Evolutionary conservation across 1,140 invertebrate species (phyloP).

Genomic region (Sarcophaga bullata): DNA sequence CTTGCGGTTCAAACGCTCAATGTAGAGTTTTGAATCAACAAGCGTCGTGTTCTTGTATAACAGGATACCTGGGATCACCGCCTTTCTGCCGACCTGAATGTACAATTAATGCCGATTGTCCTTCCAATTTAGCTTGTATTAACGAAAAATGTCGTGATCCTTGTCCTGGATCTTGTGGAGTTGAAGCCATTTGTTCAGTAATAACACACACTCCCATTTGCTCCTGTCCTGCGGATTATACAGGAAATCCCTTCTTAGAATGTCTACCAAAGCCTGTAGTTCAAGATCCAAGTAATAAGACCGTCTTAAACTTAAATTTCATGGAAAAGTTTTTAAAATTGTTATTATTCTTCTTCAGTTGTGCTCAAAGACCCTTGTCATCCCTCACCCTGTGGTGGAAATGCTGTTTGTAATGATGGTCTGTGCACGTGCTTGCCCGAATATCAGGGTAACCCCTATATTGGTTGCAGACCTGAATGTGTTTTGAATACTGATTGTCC

Average conservation of each 20-base stretch:
- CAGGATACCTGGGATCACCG: constrained; percentile 77
- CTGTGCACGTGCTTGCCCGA: constrained; percentile 70
- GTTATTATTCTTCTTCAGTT: constrained; percentile 49
- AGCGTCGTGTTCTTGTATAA: constrained; percentile 80
- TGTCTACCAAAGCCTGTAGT: constrained; percentile 67
- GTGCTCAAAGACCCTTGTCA: constrained; percentile 67
- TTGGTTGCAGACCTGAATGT: constrained; percentile 83
- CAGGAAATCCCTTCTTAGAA: constrained; percentile 82
- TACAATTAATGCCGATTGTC: constrained; percentile 80
- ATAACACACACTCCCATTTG: constrained; percentile 87
- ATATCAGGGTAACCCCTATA: constrained; percentile 80
- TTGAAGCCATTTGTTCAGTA: constrained; percentile 83
- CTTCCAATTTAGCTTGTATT: constrained; percentile 74
- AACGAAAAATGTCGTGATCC: constrained; percentile 80
- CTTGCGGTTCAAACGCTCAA: constrained; percentile 82
- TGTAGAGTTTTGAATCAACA: constrained; percentile 75
- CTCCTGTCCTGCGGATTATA: constrained; percentile 77
- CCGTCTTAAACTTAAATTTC: neutral
- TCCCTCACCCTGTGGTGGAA: constrained; percentile 78
- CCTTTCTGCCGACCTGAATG: constrained; percentile 83
- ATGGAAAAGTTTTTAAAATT: neutral
- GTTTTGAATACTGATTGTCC: constrained; percentile 85
- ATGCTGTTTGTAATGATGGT: constrained; percentile 71
- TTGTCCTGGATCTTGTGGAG: constrained; percentile 81
- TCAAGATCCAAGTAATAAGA: constrained; percentile 47